Evolutionary conservation across 2,888 invertebrate genomes (phyloP).

Genomic region (Cephus pygmeus): DNA sequence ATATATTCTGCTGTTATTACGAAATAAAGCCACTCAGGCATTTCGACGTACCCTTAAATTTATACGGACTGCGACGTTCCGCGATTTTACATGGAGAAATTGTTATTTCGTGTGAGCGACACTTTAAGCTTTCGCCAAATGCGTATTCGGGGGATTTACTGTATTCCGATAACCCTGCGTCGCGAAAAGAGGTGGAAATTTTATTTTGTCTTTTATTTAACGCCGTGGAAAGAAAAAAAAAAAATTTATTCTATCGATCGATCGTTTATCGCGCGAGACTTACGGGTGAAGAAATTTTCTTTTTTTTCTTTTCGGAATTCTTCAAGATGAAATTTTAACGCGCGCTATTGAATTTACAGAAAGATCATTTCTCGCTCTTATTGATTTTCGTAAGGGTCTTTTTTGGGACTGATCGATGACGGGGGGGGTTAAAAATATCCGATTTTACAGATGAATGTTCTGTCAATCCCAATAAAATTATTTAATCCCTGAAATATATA

Average conservation of each 20-base stretch:
- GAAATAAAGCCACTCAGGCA: too few species aligned
- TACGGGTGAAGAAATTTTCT: not conserved
- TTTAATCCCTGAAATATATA: not conserved
- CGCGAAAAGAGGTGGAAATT: not conserved
- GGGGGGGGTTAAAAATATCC: not conserved
- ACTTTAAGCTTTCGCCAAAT: not conserved
- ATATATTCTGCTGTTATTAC: too few species aligned
- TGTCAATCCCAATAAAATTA: not conserved
- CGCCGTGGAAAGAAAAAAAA: too few species aligned
- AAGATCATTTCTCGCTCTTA: not conserved
- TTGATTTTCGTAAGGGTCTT: not conserved
- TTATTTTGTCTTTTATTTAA: too few species aligned
- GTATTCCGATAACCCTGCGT: conserved; percentile 8
- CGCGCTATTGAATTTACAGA: not conserved
- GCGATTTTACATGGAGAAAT: too few species aligned
- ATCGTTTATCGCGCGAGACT: too few species aligned
- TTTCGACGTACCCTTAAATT: too few species aligned
- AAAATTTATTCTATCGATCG: too few species aligned
- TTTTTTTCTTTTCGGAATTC: not conserved
- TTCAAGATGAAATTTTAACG: not conserved
- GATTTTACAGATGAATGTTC: not conserved
- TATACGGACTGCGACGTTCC: too few species aligned
- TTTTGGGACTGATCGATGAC: not conserved
- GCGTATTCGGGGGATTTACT: not conserved
- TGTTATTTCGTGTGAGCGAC: too few species aligned